Evolutionary conservation across 2,113 vertebrate genomes (phyloP).

Genomic region (Psittacus erithacus): DNA sequence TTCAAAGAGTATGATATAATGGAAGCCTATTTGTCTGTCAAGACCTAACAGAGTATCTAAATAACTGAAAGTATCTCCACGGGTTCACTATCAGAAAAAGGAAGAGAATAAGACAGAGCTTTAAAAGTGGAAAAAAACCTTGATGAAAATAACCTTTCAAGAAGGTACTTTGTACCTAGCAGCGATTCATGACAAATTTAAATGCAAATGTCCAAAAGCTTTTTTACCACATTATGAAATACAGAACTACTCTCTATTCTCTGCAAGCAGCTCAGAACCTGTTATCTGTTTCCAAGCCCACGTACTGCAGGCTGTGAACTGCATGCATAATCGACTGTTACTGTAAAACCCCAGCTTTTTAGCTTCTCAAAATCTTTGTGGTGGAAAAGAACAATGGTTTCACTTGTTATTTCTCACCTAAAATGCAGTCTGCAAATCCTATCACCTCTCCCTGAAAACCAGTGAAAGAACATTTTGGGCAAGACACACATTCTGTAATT

Average conservation of each 20-base stretch:
- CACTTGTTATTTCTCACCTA: not conserved
- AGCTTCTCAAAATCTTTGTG: not conserved
- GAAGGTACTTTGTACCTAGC: not conserved
- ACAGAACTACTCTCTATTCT: not conserved
- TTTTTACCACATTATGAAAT: slow-evolving; percentile 16
- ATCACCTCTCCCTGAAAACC: not conserved
- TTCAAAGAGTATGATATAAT: not conserved
- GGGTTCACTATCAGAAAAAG: not conserved
- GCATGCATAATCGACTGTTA: not conserved
- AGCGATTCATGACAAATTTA: not conserved
- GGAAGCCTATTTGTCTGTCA: not conserved
- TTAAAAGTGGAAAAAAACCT: not conserved
- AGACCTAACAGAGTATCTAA: not conserved
- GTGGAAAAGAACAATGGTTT: not conserved
- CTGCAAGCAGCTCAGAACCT: slow-evolving; percentile 11
- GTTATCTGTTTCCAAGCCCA: slow-evolving; percentile 36
- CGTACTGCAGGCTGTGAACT: not conserved
- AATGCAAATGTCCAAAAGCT: slow-evolving; percentile 31
- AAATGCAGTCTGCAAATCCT: not conserved
- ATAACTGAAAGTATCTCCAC: not conserved
- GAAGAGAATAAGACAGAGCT: not conserved
- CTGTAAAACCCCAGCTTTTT: not conserved
- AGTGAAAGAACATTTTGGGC: not conserved
- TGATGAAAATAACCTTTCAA: slow-evolving; percentile 23
- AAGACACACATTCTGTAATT: not conserved